phyloP scores from a whole-genome alignment of 1,140 invertebrate species.

The Thaumatotibia leucotreta region DNA sequence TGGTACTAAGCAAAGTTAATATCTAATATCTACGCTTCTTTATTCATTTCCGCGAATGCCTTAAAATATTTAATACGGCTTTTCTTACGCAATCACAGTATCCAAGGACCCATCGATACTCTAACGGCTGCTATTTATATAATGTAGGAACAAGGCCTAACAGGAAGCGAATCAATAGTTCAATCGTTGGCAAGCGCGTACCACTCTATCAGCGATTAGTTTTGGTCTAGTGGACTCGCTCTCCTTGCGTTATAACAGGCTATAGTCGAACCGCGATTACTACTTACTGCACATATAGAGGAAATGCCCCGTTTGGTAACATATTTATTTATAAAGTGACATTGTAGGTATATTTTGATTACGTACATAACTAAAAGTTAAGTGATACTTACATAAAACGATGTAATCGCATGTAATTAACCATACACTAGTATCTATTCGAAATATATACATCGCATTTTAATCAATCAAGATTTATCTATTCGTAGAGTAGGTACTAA shows the following conservation, averaged over 20 bases:
- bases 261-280: slow-evolving; percentile 23
- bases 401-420: too few relatives aligned
- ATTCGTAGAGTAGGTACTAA: too few relatives aligned
- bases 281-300: slow-evolving; percentile 17
- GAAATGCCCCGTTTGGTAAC: not conserved
- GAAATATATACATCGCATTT: too few relatives aligned
- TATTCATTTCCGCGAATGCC: not conserved
- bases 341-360: too few relatives aligned
- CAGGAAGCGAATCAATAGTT: slow-evolving; percentile 53
- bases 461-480: too few relatives aligned
- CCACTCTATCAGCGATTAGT: slow-evolving; percentile 70
- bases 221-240: slow-evolving; percentile 58
- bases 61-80: not conserved
- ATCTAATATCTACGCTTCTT: too few relatives aligned
- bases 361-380: too few relatives aligned
- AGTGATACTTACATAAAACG: too few relatives aligned
- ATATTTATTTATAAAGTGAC: not conserved
- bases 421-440: too few relatives aligned
- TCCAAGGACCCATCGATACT: not conserved
- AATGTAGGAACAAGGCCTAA: slow-evolving; percentile 14
- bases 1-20: too few relatives aligned
- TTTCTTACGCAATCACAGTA: not conserved
- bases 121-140: not conserved
- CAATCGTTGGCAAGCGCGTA: slow-evolving; percentile 55
- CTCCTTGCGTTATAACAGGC: slow-evolving; percentile 34